phyloP scores from a whole-genome alignment of 2,797 vertebrate genomes.

The Sebastes baramenuke region DNA sequence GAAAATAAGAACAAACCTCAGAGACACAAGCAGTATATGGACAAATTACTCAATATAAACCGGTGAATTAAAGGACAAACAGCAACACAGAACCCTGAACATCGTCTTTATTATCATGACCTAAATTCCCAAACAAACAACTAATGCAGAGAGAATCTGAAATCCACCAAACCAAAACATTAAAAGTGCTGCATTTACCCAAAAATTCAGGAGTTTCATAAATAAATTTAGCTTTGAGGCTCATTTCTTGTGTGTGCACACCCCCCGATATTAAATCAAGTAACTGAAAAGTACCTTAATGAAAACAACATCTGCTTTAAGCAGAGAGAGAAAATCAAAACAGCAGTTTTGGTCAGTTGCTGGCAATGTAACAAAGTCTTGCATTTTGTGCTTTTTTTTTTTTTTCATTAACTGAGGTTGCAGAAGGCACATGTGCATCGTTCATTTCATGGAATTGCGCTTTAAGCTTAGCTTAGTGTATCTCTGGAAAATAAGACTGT shows the following conservation, averaged over 20 bases:
- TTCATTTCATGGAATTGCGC: constrained; percentile 39
- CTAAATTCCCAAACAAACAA: constrained; percentile 43
- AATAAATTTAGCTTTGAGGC: constrained; percentile 15
- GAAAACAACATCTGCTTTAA: constrained; percentile 38
- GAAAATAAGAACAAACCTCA: neutral
- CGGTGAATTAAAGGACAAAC: neutral
- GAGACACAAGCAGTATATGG: neutral
- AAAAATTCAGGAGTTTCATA: neutral
- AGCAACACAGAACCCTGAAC: constrained; percentile 42
- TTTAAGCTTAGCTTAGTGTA: constrained; percentile 52
- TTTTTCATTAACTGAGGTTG: constrained; percentile 38
- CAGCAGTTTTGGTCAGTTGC: constrained; percentile 76
- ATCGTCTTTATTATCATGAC: constrained; percentile 63
- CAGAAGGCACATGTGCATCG: constrained; percentile 73
- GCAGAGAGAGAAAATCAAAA: constrained; percentile 17
- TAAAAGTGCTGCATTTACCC: constrained; percentile 12
- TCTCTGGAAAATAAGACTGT: constrained; percentile 41
- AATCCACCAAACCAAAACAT: constrained; percentile 39
- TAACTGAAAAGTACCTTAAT: constrained; percentile 22
- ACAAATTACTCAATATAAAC: neutral
- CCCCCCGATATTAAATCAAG: neutral
- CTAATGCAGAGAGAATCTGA: constrained; percentile 43
- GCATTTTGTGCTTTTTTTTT: constrained; percentile 59
- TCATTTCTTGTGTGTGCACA: constrained; percentile 2
- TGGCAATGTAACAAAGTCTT: constrained; percentile 56